A percentile compares a stretch with the other conserved stretches of the same genome.
phyloP scores from a whole-genome alignment of 2,113 vertebrate genomes.

The Puntigrus tetrazona region DNA sequence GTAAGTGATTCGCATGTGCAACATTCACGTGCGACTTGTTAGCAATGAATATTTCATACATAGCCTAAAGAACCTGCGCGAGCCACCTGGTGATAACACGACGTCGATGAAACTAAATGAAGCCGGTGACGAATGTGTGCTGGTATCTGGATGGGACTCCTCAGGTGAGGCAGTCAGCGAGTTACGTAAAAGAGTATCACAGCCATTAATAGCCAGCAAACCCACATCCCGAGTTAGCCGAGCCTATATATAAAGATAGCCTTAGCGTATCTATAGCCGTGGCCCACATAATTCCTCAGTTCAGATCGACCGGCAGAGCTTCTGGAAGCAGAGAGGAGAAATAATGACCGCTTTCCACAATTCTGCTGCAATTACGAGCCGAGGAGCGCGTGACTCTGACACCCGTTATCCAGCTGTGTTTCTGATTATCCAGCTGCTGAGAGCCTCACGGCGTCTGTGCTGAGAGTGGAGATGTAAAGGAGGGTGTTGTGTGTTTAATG shows the following conservation, averaged over 20 bases:
- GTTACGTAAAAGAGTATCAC: conserved; percentile 48
- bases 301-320: neutral
- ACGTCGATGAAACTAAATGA: neutral
- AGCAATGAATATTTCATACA: neutral
- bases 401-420: conserved; percentile 66
- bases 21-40: conserved; percentile 9
- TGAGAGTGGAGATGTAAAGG: conserved; percentile 70
- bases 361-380: conserved; percentile 40
- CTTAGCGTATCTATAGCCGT: conserved; percentile 49
- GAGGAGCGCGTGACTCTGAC: conserved; percentile 25
- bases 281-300: conserved; percentile 51
- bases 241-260: conserved; percentile 55
- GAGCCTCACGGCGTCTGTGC: conserved; percentile 64
- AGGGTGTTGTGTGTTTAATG: conserved; percentile 70
- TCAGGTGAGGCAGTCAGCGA: conserved; percentile 22
- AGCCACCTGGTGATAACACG: neutral
- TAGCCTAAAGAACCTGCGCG: neutral
- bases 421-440: conserved; percentile 72
- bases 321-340: conserved; percentile 39
- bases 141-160: neutral
- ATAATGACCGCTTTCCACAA: conserved; percentile 68
- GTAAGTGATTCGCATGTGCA: neutral
- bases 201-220: conserved; percentile 53
- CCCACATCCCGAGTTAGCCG: conserved; percentile 52
- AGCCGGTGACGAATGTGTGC: neutral